Conservation (phyloP, 2,797 vertebrate species). For the Enteromius radiatus region DNA sequence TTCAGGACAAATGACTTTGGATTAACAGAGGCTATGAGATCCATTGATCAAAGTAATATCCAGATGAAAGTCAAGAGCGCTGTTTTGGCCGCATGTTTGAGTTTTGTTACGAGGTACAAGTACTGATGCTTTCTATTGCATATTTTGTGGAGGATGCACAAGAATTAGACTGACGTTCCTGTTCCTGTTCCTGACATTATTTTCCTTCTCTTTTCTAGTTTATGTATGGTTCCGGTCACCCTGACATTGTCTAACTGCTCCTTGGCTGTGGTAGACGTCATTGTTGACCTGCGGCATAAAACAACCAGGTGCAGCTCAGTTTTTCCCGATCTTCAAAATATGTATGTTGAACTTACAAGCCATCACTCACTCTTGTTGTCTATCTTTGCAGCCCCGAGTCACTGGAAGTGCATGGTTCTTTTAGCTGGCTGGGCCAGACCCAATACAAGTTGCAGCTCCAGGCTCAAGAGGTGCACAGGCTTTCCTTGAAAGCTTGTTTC, state of each 20-base stretch:
- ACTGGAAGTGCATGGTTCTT: slow-evolving; percentile 87
- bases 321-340: neutral
- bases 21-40: slow-evolving; percentile 17
- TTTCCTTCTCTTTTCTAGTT: slow-evolving; percentile 73
- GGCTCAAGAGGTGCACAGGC: slow-evolving; percentile 83
- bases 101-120: neutral
- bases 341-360: neutral
- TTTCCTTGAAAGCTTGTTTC: slow-evolving; percentile 90
- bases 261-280: slow-evolving; percentile 88
- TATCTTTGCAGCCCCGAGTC: slow-evolving; percentile 78
- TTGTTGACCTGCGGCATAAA: slow-evolving; percentile 92
- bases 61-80: slow-evolving; percentile 6
- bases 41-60: slow-evolving; percentile 6
- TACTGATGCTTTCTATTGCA: neutral
- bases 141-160: neutral
- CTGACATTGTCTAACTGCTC: slow-evolving; percentile 93
- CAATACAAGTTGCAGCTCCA: slow-evolving; percentile 89
- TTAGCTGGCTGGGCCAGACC: slow-evolving; percentile 94
- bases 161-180: neutral
- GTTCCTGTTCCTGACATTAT: neutral
- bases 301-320: slow-evolving; percentile 79
- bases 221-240: slow-evolving; percentile 93
- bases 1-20: slow-evolving; percentile 2
- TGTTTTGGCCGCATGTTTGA: neutral
- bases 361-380: neutral